phyloP scores from a whole-genome alignment of 2,113 vertebrate genomes.

The Ascaphus truei region DNA sequence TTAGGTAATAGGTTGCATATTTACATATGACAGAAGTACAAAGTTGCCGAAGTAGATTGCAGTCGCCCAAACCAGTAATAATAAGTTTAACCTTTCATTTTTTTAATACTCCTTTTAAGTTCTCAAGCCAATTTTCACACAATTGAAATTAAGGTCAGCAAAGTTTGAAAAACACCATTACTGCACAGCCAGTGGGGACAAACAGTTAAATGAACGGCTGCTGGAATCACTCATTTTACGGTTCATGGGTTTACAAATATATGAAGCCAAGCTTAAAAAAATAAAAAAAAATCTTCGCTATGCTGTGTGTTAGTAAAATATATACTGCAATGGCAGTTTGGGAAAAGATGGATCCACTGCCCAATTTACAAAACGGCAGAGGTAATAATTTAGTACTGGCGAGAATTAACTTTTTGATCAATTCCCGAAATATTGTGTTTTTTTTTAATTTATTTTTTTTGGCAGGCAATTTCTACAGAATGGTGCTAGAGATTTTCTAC shows the following conservation, averaged over 20 bases:
- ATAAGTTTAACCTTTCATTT: not conserved
- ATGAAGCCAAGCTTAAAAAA: not conserved
- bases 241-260: not conserved
- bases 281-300: not conserved
- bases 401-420: not conserved
- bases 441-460: not conserved
- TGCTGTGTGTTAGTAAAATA: not conserved
- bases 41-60: no score
- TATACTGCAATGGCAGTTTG: not conserved
- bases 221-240: not conserved
- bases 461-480: fast-evolving
- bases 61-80: not conserved
- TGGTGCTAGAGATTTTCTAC: not conserved
- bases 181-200: not conserved
- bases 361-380: no score
- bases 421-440: not conserved
- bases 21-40: no score
- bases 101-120: not conserved
- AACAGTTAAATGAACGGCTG: fast-evolving
- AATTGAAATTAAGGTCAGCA: not conserved
- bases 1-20: no score
- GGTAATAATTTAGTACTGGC: not conserved
- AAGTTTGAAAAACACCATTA: not conserved
- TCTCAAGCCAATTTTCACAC: not conserved
- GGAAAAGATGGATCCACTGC: not conserved